Conservation (phyloP, 2,113 vertebrate genomes). For the Oncorhynchus nerka region DNA sequence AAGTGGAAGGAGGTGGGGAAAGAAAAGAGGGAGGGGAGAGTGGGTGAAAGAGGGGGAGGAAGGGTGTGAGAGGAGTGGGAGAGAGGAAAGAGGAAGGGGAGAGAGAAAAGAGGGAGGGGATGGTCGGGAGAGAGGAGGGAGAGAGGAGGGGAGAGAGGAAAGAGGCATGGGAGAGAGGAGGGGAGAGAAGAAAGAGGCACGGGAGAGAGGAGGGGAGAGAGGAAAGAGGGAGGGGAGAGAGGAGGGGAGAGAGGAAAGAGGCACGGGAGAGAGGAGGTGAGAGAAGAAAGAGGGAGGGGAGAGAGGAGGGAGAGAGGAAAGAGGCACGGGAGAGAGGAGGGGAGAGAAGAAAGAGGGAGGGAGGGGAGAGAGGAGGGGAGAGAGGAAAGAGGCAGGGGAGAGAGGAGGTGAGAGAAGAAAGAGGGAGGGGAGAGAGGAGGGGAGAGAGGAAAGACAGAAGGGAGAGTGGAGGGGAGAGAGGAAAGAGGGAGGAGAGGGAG, state of each 20-base stretch:
- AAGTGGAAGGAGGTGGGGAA: neutral
- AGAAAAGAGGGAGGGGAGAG: neutral
- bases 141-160: neutral
- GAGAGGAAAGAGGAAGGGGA: neutral
- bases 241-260: neutral
- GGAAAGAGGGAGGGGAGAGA: neutral
- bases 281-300: neutral
- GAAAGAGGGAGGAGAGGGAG: neutral
- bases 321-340: neutral
- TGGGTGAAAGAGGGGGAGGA: neutral
- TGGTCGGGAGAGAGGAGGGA: too few species aligned
- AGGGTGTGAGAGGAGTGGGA: too few species aligned
- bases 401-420: neutral
- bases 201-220: neutral
- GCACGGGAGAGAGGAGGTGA: neutral
- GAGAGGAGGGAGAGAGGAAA: neutral
- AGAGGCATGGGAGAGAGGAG: neutral
- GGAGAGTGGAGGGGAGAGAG: neutral
- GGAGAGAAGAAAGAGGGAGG: neutral
- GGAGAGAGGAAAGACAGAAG: neutral
- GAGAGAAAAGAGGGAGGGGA: too few species aligned
- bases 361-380: too few species aligned
- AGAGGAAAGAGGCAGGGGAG: neutral
- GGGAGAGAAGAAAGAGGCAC: neutral
- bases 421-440: neutral